Percentiles rank a stretch among this genome's conserved stretches.
phyloP scores from a whole-genome alignment of 2,888 invertebrate species.

The Diaperis boleti region DNA sequence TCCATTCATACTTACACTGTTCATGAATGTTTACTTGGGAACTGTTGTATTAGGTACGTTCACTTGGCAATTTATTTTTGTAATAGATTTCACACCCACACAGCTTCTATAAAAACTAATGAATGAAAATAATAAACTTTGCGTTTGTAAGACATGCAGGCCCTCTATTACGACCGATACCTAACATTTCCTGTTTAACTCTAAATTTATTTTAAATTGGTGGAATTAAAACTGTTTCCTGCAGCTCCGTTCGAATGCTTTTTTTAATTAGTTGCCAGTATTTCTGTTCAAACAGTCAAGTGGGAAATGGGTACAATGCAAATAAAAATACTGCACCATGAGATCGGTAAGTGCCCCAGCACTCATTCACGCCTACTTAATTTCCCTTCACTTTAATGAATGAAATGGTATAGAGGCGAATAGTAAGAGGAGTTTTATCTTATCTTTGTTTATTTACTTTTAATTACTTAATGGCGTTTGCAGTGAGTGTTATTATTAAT shows the following conservation, averaged over 20 bases:
- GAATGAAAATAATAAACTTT: conserved; percentile 37
- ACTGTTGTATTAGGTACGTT: conserved; percentile 54
- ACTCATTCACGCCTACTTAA: conserved; percentile 22
- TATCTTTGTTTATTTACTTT: conserved; percentile 34
- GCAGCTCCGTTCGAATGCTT: too few species aligned
- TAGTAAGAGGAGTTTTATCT: conserved; percentile 37
- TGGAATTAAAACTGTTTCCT: conserved; percentile 6
- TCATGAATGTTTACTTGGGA: conserved; percentile 58
- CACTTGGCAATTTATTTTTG: conserved; percentile 53
- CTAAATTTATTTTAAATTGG: background rate
- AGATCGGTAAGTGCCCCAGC: background rate
- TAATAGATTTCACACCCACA: conserved; percentile 54
- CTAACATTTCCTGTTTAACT: conserved; percentile 9
- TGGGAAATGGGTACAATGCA: conserved; percentile 1
- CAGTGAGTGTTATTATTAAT: background rate
- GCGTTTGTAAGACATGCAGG: conserved; percentile 1
- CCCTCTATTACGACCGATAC: conserved; percentile 1
- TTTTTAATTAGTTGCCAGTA: background rate
- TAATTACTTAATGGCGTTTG: conserved; percentile 5
- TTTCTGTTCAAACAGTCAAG: background rate
- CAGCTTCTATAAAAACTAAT: conserved; percentile 31
- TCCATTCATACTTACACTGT: conserved; percentile 57
- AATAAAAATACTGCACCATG: background rate
- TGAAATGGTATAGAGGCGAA: conserved; percentile 30
- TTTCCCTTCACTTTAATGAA: conserved; percentile 32